Base-by-base conservation (phyloP, 2,888 invertebrate genomes). In the Nebria brevicollis region DNA sequence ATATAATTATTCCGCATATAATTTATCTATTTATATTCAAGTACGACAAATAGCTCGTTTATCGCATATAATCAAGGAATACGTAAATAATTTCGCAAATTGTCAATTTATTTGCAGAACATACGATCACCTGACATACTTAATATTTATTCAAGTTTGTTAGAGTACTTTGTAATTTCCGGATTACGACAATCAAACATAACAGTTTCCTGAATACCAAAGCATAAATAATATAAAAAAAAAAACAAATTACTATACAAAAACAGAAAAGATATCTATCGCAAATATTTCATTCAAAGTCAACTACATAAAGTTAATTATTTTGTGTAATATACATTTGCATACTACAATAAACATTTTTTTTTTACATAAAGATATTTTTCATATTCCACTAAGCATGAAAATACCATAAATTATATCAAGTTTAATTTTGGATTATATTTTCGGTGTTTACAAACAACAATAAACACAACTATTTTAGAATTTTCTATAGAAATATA, bases 121-220 rank as follows among this genome's bases (percentile, higher is more conserved):
- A 13, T 15, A 26, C 73, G 20, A 20, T 11, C 26, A 72, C 13
- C 64, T 75, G 75, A 75, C 75, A 75, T 65, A 75, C 75, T 75
- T 75, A 75, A 54, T 8, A 54, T 54, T 54, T 54, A 34, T 34
- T 34, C 34, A 34, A 34, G 34, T 54, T 11, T 11, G 54, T 7
- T 54, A 7, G 2, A 54, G 11, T 54, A 54, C 54, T 54, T 13
- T 41, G 66, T 20, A 11, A 66, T 76, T 76, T 76, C 76, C 76
- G 65, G 76, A 76, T 76, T 76, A 66, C 76, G 66, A 76, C 76
- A 76, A 76, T 76, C 66, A 54, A 54, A 65, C 15, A 25, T 76
- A 66, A 76, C 76, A 66, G 76, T 76, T 34, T 76, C 76, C 66
- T 76, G 76, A 64, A 76, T 76, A 66, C 76, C 41, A 34, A 76